Conservation (phyloP, 2,797 vertebrate genomes). For the Mormyrus proboscirostris region DNA sequence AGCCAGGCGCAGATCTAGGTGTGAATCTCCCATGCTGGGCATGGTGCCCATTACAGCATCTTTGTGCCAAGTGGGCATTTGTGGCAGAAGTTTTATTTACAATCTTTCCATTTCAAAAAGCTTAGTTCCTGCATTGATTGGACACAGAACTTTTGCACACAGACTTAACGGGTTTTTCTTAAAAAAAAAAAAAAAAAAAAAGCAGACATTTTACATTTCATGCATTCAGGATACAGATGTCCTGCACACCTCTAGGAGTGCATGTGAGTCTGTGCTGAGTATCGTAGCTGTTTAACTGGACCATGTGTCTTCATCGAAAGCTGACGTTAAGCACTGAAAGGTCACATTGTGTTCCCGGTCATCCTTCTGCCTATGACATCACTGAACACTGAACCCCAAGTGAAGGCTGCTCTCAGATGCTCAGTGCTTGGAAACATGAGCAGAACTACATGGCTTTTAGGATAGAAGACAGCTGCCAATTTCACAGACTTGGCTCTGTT, state of each 20-base stretch:
- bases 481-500: not conserved
- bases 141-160: not conserved
- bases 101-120: not conserved
- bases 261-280: not conserved
- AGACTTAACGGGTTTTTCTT: not conserved
- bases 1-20: not conserved
- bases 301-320: not conserved
- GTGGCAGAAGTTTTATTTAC: constrained; percentile 11
- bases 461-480: constrained; percentile 20
- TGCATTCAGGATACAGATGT: not conserved
- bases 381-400: not conserved
- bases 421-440: not conserved
- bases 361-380: not conserved
- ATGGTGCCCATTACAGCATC: not conserved
- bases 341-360: not conserved
- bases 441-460: not conserved
- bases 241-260: not conserved
- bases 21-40: constrained; percentile 2
- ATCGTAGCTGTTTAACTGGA: not conserved
- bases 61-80: not conserved
- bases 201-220: not conserved
- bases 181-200: not conserved
- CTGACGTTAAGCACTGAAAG: not conserved
- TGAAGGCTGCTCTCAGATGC: not conserved
- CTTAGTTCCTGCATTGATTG: not conserved